Evolutionary conservation across 2,888 invertebrate genomes (phyloP).

Genomic region (Hemicrepidius hirtus): DNA sequence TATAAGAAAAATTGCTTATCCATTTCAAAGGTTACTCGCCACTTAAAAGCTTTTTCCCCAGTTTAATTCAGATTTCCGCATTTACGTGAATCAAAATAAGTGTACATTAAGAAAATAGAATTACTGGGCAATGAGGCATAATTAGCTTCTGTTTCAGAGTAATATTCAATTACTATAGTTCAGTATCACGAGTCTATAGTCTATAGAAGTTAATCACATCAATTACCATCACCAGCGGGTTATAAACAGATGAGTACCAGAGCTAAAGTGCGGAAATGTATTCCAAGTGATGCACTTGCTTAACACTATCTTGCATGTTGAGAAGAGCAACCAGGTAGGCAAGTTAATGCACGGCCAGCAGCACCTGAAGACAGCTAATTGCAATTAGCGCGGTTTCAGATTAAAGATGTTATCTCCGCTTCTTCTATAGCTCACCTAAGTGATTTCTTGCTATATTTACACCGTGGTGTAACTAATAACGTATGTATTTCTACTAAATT

Average conservation of each 20-base stretch:
- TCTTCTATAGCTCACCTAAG: slow-evolving; percentile 1
- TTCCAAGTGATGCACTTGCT: slow-evolving; percentile 18
- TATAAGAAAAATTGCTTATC: no score
- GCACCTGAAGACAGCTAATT: slow-evolving; percentile 42
- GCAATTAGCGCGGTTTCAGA: slow-evolving; percentile 40
- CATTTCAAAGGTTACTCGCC: no score
- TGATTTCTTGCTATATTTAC: slow-evolving; percentile 12
- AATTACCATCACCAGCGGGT: slow-evolving; percentile 40
- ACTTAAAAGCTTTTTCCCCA: no score
- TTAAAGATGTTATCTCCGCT: slow-evolving; percentile 26
- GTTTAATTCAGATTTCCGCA: background rate
- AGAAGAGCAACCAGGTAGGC: background rate
- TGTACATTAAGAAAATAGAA: slow-evolving; percentile 3
- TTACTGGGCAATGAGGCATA: slow-evolving; percentile 18
- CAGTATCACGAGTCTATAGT: slow-evolving; percentile 5
- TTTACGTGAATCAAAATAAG: slow-evolving; percentile 5
- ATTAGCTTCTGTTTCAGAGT: slow-evolving; percentile 29
- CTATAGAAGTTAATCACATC: slow-evolving; percentile 38
- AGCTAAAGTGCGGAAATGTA: slow-evolving; percentile 44
- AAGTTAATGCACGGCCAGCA: slow-evolving; percentile 21
- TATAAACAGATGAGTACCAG: slow-evolving; percentile 34
- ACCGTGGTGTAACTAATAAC: background rate
- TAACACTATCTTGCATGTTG: slow-evolving; percentile 18
- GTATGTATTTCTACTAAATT: no score
- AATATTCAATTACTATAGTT: slow-evolving; percentile 32